A percentile compares a stretch with the other conserved stretches of the same genome.
Evolutionary conservation across 1,140 invertebrate species (phyloP).

Genomic region (Drosophila ironensis): DNA sequence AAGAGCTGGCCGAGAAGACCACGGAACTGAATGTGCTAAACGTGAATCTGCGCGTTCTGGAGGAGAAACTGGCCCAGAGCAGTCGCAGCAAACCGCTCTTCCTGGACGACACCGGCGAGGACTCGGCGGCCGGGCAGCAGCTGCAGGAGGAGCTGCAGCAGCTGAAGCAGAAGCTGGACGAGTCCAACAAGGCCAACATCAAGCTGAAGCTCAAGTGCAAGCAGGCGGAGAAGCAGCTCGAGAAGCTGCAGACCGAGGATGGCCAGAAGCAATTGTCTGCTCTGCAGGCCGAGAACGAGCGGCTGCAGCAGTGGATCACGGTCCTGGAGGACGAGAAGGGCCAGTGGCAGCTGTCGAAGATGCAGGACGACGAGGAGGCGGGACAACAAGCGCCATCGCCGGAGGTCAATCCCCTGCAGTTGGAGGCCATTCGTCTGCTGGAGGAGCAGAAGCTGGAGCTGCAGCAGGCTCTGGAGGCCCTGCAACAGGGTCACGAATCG

Average conservation of each 20-base stretch:
- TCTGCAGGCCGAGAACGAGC: conserved; percentile 84
- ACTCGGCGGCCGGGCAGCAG: conserved; percentile 86
- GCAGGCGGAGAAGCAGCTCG: conserved; percentile 91
- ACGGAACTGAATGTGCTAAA: conserved; percentile 82
- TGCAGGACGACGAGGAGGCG: conserved; percentile 37
- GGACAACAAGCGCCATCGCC: not conserved
- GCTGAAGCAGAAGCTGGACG: conserved; percentile 87
- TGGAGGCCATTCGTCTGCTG: conserved; percentile 62
- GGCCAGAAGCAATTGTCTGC: conserved; percentile 86
- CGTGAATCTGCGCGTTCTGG: conserved; percentile 82
- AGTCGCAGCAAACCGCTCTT: conserved; percentile 74
- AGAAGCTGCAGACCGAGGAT: conserved; percentile 89
- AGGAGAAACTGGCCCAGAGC: conserved; percentile 82
- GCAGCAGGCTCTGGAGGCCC: conserved; percentile 50
- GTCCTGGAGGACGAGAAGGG: conserved; percentile 95
- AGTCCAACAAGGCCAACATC: conserved; percentile 91
- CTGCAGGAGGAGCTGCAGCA: conserved; percentile 85
- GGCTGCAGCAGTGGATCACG: conserved; percentile 89
- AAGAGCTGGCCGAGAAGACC: conserved; percentile 83
- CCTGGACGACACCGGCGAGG: conserved; percentile 43
- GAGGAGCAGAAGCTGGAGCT: conserved; percentile 73
- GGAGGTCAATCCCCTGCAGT: conserved; percentile 20
- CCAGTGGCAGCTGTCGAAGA: conserved; percentile 88
- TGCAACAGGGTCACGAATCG: conserved; percentile 50
- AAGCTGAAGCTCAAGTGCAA: conserved; percentile 93